Conservation (phyloP, 2,113 vertebrate species). For the Plectropomus leopardus region DNA sequence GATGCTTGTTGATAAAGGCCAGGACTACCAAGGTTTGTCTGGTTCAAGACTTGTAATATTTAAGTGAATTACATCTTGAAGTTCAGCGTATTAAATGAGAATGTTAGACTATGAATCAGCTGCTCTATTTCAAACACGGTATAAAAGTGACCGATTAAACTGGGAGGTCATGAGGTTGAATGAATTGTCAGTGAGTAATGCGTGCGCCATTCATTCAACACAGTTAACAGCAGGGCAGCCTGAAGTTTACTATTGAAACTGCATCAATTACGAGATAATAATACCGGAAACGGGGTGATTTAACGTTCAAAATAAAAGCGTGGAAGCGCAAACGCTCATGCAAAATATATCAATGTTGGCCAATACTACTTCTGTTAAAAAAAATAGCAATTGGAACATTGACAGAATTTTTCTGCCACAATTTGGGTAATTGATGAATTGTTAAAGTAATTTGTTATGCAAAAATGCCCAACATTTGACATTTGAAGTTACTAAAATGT, state of each 20-base stretch:
- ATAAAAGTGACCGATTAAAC: neutral
- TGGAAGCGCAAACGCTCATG: neutral
- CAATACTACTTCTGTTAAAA: no score
- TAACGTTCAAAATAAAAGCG: conserved; percentile 24
- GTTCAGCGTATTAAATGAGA: conserved; percentile 19
- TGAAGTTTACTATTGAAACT: neutral
- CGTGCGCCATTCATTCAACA: neutral
- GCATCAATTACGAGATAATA: neutral
- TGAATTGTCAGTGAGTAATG: conserved; percentile 14
- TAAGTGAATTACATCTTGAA: neutral
- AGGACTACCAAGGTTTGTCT: conserved; percentile 7
- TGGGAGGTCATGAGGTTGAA: conserved; percentile 47
- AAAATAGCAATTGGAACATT: neutral
- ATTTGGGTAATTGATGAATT: neutral
- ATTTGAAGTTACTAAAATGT: neutral
- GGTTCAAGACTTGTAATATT: neutral
- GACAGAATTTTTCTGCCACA: neutral
- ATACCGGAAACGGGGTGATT: neutral
- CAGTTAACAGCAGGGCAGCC: neutral
- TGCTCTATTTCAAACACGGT: conserved; percentile 42
- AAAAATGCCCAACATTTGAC: neutral
- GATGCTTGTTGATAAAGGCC: conserved; percentile 27
- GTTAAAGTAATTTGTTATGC: no score
- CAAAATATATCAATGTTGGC: neutral
- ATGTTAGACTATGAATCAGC: conserved; percentile 44